phyloP scores from a whole-genome alignment of 2,113 vertebrate genomes.

The Plecotus auritus region DNA sequence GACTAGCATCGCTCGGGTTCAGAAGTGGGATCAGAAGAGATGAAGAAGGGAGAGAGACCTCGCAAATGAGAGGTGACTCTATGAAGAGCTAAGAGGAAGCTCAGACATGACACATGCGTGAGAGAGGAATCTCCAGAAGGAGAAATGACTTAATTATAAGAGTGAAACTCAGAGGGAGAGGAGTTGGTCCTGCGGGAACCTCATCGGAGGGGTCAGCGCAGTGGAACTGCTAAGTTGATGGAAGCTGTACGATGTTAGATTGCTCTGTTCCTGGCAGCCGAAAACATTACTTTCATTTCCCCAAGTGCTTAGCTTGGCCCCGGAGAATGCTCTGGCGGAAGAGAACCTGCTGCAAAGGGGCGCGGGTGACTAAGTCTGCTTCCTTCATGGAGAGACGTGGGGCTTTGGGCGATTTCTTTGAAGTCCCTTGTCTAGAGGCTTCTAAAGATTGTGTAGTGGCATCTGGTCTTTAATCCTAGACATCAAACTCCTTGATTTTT shows the following conservation, averaged over 20 bases:
- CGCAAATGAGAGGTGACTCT: background rate
- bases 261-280: background rate
- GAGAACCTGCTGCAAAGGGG: background rate
- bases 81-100: background rate
- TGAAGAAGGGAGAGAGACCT: background rate
- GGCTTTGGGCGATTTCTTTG: background rate
- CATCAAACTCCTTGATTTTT: conserved; percentile 31
- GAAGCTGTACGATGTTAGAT: background rate
- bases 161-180: background rate
- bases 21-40: background rate
- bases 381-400: background rate
- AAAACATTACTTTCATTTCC: background rate
- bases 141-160: background rate
- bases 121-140: background rate
- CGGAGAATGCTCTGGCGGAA: background rate
- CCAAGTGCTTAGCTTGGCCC: background rate
- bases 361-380: background rate
- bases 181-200: background rate
- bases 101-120: background rate
- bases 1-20: background rate
- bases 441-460: background rate
- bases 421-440: background rate
- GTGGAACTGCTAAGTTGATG: background rate
- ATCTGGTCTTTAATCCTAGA: conserved; percentile 37
- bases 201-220: background rate